Evolutionary conservation across 1,140 invertebrate genomes (phyloP).

Genomic region (Muscidifurax raptorellus): DNA sequence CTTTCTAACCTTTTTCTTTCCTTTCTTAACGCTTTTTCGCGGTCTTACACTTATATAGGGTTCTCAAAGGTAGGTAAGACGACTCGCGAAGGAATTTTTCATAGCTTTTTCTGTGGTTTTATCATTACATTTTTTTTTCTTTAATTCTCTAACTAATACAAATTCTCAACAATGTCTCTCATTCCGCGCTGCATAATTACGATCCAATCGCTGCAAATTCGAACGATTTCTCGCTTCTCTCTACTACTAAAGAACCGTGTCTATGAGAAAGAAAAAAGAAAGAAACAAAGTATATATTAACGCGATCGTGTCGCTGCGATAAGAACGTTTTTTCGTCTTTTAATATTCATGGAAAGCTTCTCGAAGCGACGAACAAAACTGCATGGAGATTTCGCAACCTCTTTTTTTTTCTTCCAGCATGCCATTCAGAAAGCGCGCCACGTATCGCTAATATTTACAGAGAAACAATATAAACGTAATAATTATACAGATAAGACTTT

Average conservation of each 20-base stretch:
- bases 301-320: conserved; percentile 28
- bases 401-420: conserved; percentile 21
- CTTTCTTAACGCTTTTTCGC: conserved; percentile 47
- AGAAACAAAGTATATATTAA: background rate
- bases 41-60: conserved; percentile 46
- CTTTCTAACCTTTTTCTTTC: conserved; percentile 49
- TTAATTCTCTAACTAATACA: conserved; percentile 53
- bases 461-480: conserved; percentile 38
- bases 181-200: conserved; percentile 37
- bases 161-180: conserved; percentile 49
- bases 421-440: conserved; percentile 40
- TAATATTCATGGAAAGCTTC: conserved; percentile 38
- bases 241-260: conserved; percentile 9
- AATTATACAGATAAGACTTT: conserved; percentile 46
- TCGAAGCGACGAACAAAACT: conserved; percentile 25
- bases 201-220: conserved; percentile 34
- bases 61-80: conserved; percentile 37
- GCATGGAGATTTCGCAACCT: conserved; percentile 3
- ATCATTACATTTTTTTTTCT: conserved; percentile 34
- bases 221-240: conserved; percentile 1
- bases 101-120: conserved; percentile 32
- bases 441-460: conserved; percentile 50
- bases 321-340: conserved; percentile 13
- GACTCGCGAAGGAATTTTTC: conserved; percentile 51
- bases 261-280: conserved; percentile 30